Evolutionary conservation across 2,888 invertebrate species (phyloP).

Genomic region (Thera obeliscata): DNA sequence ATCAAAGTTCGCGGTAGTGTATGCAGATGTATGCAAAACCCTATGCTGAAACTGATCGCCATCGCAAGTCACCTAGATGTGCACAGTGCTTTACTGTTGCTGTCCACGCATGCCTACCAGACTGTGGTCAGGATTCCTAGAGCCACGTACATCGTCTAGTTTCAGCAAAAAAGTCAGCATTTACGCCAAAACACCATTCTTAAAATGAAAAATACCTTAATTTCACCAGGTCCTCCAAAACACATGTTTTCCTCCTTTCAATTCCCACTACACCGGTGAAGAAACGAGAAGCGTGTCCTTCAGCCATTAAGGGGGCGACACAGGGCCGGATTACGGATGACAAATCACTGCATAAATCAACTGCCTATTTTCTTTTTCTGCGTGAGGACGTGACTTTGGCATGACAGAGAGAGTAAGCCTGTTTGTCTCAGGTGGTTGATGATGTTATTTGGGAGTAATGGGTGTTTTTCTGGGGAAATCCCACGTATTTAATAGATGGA

Average conservation of each 20-base stretch:
- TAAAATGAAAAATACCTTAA: too few species aligned
- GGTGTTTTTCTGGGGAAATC: slow-evolving; percentile 29
- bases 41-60: too few species aligned
- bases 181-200: too few species aligned
- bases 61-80: too few species aligned
- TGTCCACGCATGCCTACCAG: too few species aligned
- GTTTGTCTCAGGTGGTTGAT: slow-evolving; percentile 59
- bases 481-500: background rate
- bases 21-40: too few species aligned
- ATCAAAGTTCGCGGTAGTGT: too few species aligned
- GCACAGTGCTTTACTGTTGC: too few species aligned
- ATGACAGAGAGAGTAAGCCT: slow-evolving; percentile 46
- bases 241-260: slow-evolving; percentile 4
- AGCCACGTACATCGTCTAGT: too few species aligned
- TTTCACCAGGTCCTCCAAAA: background rate
- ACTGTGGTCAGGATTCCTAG: too few species aligned
- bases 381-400: slow-evolving; percentile 66
- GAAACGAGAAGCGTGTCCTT: slow-evolving; percentile 68
- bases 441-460: slow-evolving; percentile 51
- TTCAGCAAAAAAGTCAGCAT: too few species aligned
- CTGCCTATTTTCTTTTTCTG: slow-evolving; percentile 50
- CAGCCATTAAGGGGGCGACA: slow-evolving; percentile 58
- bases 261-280: slow-evolving; percentile 49
- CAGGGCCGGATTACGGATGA: slow-evolving; percentile 73
- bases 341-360: slow-evolving; percentile 67